These are phyloP conservation scores for Eledone cirrhosa DNA, from an alignment of 2,888 invertebrate species.

Conservation along the genomic window DNA sequence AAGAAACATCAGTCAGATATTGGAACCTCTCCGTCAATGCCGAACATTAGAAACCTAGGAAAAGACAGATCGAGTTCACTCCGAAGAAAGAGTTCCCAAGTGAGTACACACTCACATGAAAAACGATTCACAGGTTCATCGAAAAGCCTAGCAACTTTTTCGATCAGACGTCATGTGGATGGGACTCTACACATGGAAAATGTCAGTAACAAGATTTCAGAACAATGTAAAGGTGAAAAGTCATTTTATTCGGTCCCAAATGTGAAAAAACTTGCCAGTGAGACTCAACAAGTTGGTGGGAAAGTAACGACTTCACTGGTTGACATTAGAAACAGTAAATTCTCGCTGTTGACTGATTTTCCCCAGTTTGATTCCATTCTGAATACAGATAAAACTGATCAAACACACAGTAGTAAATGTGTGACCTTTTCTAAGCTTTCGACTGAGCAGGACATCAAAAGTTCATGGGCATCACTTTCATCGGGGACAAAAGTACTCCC, in stretches of 20 bases:
- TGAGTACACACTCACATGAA: slow-evolving; percentile 12
- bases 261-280: slow-evolving; percentile 12
- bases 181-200: neutral
- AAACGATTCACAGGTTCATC: slow-evolving; percentile 19
- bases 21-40: slow-evolving; percentile 20
- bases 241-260: slow-evolving; percentile 23
- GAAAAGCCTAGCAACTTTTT: slow-evolving; percentile 15
- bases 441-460: slow-evolving; percentile 15
- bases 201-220: slow-evolving; percentile 24
- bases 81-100: slow-evolving; percentile 8
- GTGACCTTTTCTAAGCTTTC: slow-evolving; percentile 16
- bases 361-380: neutral
- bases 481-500: neutral
- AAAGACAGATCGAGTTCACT: slow-evolving; percentile 21
- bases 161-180: neutral
- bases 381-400: slow-evolving; percentile 15
- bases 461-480: neutral
- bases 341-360: slow-evolving; percentile 8
- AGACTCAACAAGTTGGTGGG: neutral
- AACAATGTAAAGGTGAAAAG: slow-evolving; percentile 21
- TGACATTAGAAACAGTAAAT: slow-evolving; percentile 21
- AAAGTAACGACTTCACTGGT: slow-evolving; percentile 22
- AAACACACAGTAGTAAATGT: slow-evolving; percentile 16
- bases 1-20: slow-evolving; percentile 8
- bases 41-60: slow-evolving; percentile 20